These are phyloP conservation scores for Zoanthus sociatus DNA, from an alignment of 92 coral and sea anemone species.

Conservation along the genomic window DNA sequence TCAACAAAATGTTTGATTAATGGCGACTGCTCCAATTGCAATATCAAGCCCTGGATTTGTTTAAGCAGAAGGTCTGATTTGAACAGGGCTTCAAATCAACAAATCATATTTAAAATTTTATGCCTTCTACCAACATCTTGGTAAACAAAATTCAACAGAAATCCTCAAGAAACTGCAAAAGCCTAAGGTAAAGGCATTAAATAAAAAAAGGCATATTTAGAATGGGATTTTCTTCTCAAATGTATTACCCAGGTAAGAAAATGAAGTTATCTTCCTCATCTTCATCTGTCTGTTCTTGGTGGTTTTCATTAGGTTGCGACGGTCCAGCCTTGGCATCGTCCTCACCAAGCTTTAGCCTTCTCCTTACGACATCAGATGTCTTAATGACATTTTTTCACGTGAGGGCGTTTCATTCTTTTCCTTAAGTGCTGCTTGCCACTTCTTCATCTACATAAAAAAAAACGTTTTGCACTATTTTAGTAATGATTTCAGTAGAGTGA, in stretches of 20 bases:
- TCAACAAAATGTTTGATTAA: constrained; percentile 1
- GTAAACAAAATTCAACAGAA: not conserved
- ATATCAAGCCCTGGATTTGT: constrained; percentile 2
- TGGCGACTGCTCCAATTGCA: not conserved
- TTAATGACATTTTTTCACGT: constrained; percentile 17
- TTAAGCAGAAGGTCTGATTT: not conserved
- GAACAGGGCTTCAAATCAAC: not conserved
- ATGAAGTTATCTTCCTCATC: constrained; percentile 25
- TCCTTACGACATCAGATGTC: constrained; percentile 7
- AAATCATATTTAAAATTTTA: not conserved
- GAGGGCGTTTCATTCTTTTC: constrained; percentile 2
- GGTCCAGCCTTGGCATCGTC: not conserved
- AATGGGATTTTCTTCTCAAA: constrained; percentile 1
- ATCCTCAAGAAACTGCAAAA: not conserved
- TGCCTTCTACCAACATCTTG: not conserved
- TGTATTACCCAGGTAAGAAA: not conserved
- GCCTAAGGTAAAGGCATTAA: not conserved
- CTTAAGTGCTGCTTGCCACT: constrained; percentile 33
- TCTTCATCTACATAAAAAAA: constrained; percentile 13
- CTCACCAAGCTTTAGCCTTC: constrained; percentile 22
- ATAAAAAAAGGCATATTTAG: not conserved
- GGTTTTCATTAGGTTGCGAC: constrained; percentile 6
- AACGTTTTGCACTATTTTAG: not conserved
- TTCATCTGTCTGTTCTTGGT: constrained; percentile 1
- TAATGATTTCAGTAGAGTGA: constrained; percentile 12